Evolutionary conservation across 2,888 invertebrate species (phyloP).

Genomic region (Tenthredo mesomela): DNA sequence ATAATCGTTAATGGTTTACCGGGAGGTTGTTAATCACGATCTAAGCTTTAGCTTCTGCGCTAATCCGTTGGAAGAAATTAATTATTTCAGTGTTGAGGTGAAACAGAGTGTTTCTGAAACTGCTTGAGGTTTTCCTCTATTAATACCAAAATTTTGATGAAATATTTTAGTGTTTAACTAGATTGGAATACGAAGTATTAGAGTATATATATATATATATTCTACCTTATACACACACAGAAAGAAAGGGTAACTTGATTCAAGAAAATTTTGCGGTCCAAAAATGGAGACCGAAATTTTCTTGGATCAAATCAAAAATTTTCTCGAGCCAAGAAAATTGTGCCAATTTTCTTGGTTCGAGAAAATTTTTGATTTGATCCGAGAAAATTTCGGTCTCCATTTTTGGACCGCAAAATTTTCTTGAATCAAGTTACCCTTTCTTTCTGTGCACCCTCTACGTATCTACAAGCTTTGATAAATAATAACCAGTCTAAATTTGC

Average conservation of each 20-base stretch:
- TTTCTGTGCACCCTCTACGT: too few species aligned
- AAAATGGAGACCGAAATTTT: too few species aligned
- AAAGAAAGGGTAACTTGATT: too few species aligned
- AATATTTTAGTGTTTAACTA: background rate
- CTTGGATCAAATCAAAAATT: too few species aligned
- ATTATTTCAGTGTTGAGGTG: slow-evolving; percentile 19
- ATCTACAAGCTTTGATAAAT: background rate
- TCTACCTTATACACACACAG: background rate
- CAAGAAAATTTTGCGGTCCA: too few species aligned
- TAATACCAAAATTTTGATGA: background rate
- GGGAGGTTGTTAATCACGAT: background rate
- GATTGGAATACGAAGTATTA: background rate
- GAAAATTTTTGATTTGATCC: too few species aligned
- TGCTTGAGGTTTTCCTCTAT: background rate
- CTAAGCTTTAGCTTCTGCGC: background rate
- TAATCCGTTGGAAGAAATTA: slow-evolving; percentile 27
- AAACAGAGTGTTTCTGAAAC: slow-evolving; percentile 18
- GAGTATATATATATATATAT: background rate
- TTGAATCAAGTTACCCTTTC: too few species aligned
- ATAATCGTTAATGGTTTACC: slow-evolving; percentile 16
- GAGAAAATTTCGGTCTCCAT: too few species aligned
- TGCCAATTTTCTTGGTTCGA: too few species aligned
- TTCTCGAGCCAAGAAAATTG: too few species aligned
- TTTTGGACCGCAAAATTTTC: too few species aligned
- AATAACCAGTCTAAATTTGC: background rate